Evolutionary conservation across 2,797 vertebrate species (phyloP), one percentile per base, ranked within the genome.

Genomic region (Mycteria americana): DNA sequence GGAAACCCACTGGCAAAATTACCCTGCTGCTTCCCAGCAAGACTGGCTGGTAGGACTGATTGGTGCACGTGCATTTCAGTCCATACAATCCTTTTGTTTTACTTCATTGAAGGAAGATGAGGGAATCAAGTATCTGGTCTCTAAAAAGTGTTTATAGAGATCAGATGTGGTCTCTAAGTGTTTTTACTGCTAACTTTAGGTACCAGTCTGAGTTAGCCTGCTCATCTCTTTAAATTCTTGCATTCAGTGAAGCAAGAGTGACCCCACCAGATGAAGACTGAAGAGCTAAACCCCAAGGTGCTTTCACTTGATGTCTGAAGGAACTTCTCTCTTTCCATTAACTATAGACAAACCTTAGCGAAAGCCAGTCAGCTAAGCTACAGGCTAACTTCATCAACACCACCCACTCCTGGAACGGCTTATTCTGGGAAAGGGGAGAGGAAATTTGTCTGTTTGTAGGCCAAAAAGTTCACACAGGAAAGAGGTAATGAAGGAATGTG

Each of bases 241-340:
- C 19, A 11, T 82, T 95, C 74, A 18, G 67, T 79, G 67, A 93
- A 87, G 91, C 87, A 92, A 94, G 74, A 89, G 84, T 95, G 95
- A 96, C 91, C 94, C 89, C 94, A 93, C 23, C 84, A 93, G 92
- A 92, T 93, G 46, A 89, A 93, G 75, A 87, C 39, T 30, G 65
- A 91, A 78, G 87, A 88, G 31, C 74, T 76, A 76, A 77, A 87
- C 33, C 10, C 39, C 45, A 45, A 80, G 18, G 56, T 83, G 24
- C 41, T 76, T 87, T 83, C 88, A n/a, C 22, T 54, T 16, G 7
- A 13, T 50, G 37, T 72, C 22, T 64, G 41, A 89, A 78, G 43
- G 54, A 86, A 39, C n/a, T 10, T 87, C 18, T 59, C 35, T 79
- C 46, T 65, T 76, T 56, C n/a, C 16, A 7, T 57, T 56, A 59